Conservation (phyloP, 1,140 invertebrate genomes). For the Brachionus calyciflorus region DNA sequence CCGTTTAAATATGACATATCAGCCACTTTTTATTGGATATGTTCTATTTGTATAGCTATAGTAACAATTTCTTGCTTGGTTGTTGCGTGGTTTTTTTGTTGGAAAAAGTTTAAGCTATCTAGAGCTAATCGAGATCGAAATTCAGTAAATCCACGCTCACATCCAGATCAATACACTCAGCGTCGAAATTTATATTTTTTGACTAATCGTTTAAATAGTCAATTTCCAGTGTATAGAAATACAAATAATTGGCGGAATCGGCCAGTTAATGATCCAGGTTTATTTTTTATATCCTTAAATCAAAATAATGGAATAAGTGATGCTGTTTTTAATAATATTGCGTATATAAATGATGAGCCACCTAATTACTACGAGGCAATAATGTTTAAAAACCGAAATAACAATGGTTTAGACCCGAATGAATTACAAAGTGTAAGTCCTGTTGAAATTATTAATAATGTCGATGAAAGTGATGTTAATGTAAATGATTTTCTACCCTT, state of each 20-base stretch:
- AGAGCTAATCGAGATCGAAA: background rate
- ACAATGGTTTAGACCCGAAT: background rate
- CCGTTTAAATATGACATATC: background rate
- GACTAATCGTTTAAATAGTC: conserved; percentile 14
- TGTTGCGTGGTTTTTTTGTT: conserved; percentile 39
- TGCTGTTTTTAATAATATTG: conserved; percentile 25
- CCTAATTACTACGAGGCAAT: conserved; percentile 32
- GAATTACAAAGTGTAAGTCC: background rate
- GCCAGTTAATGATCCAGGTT: background rate
- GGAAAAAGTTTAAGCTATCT: background rate
- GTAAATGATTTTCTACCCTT: conserved; percentile 18
- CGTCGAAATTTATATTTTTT: conserved; percentile 30
- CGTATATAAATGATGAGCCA: conserved; percentile 20
- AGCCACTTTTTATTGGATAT: conserved; percentile 34
- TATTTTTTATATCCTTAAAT: conserved; percentile 30
- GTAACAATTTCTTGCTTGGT: conserved; percentile 21
- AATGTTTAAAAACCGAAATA: background rate
- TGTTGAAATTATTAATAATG: too few relatives aligned
- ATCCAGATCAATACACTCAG: conserved; percentile 8
- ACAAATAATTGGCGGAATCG: conserved; percentile 10
- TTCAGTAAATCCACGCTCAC: background rate
- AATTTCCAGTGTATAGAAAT: background rate
- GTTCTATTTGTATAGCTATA: conserved; percentile 4
- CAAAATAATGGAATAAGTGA: conserved; percentile 24
- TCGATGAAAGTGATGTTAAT: background rate